phyloP scores from a whole-genome alignment of 2,113 vertebrate species.

The Ochotona princeps region DNA sequence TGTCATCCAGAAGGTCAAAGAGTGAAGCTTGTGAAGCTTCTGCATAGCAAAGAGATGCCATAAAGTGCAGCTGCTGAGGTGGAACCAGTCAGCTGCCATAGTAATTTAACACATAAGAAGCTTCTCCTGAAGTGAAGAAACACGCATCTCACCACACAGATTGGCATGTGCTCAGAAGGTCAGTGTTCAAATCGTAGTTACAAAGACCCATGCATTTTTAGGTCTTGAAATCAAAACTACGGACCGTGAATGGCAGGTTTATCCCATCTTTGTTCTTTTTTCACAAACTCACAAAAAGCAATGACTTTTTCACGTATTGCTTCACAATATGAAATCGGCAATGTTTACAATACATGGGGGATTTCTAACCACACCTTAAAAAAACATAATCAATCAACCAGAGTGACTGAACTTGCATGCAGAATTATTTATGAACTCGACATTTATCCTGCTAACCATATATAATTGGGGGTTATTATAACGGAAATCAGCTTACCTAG shows the following conservation, averaged over 20 bases:
- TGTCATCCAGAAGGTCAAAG: conserved; percentile 69
- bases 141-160: background rate
- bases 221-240: conserved; percentile 20
- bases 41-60: conserved; percentile 16
- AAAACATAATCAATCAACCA: background rate
- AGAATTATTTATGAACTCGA: background rate
- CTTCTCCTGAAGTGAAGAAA: conserved; percentile 55
- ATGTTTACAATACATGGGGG: background rate
- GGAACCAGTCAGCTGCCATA: conserved; percentile 40
- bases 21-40: conserved; percentile 5
- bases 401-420: background rate
- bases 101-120: conserved; percentile 66
- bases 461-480: background rate
- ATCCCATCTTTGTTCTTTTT: conserved; percentile 27
- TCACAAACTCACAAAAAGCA: background rate
- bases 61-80: background rate
- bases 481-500: background rate
- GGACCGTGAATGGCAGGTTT: background rate
- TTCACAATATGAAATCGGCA: conserved; percentile 23
- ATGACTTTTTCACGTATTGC: background rate
- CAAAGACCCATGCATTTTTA: conserved; percentile 8
- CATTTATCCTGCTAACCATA: background rate
- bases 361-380: background rate
- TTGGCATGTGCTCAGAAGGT: background rate
- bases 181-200: conserved; percentile 40